Base-by-base conservation (phyloP, 2,888 invertebrate genomes). In the Lasius fuliginosus region DNA sequence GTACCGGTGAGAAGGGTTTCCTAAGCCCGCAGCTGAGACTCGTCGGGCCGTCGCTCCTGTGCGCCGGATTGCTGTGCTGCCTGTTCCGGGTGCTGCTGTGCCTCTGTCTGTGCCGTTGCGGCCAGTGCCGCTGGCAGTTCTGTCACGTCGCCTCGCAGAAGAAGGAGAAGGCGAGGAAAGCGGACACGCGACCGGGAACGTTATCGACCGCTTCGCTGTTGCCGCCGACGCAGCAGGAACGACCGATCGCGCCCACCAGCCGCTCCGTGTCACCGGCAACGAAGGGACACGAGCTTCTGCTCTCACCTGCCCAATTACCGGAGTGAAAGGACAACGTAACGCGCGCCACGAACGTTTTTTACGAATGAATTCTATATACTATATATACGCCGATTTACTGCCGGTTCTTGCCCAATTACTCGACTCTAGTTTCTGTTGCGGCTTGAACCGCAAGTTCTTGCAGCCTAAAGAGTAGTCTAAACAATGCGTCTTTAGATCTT, bases 1-100 rank as follows among this genome's bases (percentile, higher is more conserved):
- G 98, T 91, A 98, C 98, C 89, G 98, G 98, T 93, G 98, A 98
- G 95, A 98, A 98, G 95, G 97, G 96, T 97, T 95, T 98, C 97
- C 96, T 98, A 97, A 98, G 98, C 89, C 97, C 97, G 88, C 98
- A 98, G 94, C 96, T 98, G 91, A 97, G 98, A 92, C 96, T 98
- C 93, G 98, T 98, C 95, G 98, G 98, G 87, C 98, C 98, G 87
- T 97, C 98, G 87, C 96, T 97, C 92, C 97, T 97, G 94, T 97
- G 96, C 93, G 96, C 97, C 92, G 98, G 98, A 91, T 96, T 98
- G 92, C 96, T 97, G 90, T 98, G 98, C 95, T 98, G 98, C 95
- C 95, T 98, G 93, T 96, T 98, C 92, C 97, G 98, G 92, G 97
- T 98, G 93, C 96, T 97, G 94, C 96, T 98, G 95, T 98, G 98